Evolutionary conservation across 2,113 vertebrate species (phyloP), one percentile per base, ranked within the genome.

Genomic region (Physeter macrocephalus): DNA sequence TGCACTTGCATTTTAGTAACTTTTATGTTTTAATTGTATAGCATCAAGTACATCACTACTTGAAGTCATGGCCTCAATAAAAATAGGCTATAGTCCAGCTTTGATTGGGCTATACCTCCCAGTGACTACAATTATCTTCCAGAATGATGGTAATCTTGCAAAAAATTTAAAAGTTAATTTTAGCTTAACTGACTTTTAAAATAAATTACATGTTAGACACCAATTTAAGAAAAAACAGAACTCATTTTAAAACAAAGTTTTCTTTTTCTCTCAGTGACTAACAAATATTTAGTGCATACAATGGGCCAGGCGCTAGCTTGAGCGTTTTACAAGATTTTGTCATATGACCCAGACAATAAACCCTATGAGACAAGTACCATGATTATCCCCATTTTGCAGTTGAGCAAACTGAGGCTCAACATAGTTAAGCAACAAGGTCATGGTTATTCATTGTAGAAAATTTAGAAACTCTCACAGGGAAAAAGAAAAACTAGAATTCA

Each of bases 141-240:
- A 54, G 69, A 61, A 87, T 77, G 34, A 93, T 61, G 20, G 34
- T 57, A 74, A 86, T 85, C 52, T 62, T 39, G 39, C 85, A 84
- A 67, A 83, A 62, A 86, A 84, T 27, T 78, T 85, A 87, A 87
- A 82, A 5, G 77, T 69, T 80, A 75, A 72, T 66, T 97, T 96
- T 93, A 80, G 80, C 77, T 93, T 78, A 92, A 92, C 64, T 85
- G 57, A 85, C 17, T 61, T 96, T 67, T 71, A 78, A 77, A 81
- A 81, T 64, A 90, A 90, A 95, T 66, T 54, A 66, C 29, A 74
- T 21, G 15, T 74, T 90, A 67, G 67, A 23, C 2, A 72, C 20
- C 8, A 66, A 62, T 78, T 95, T 87, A 91, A 85, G 59, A 95
- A 11, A 67, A 97, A 92, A 62, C 11, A 62, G 17, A 93, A 64